phyloP scores from a whole-genome alignment of 2,888 invertebrate genomes.

The Cephalotes varians region DNA sequence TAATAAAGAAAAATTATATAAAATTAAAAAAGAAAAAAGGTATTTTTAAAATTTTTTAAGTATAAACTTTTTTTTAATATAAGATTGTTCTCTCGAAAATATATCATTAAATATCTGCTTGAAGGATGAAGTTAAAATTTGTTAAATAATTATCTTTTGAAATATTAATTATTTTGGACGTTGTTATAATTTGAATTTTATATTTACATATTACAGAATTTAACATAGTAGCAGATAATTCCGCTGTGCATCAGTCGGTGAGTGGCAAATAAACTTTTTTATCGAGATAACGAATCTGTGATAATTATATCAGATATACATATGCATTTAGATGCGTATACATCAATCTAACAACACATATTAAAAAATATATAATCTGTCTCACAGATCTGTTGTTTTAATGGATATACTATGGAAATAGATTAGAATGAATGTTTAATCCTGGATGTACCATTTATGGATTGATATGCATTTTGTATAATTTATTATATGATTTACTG shows the following conservation, averaged over 20 bases:
- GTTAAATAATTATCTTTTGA: too few species aligned
- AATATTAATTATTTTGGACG: too few species aligned
- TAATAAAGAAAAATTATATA: too few species aligned
- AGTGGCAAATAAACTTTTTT: neutral
- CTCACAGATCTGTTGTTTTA: neutral
- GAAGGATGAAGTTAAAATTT: neutral
- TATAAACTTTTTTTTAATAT: neutral
- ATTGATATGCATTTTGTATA: constrained; percentile 7
- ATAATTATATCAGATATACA: neutral
- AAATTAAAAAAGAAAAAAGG: neutral
- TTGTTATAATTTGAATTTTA: neutral
- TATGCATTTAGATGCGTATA: neutral
- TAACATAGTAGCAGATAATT: neutral
- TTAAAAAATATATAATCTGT: neutral
- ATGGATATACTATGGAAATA: neutral
- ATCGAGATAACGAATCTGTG: too few species aligned
- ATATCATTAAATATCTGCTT: neutral
- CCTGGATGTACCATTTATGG: neutral
- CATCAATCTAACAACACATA: neutral
- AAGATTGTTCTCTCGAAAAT: neutral
- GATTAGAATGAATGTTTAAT: constrained; percentile 12
- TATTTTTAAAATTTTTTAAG: neutral
- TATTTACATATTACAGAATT: neutral
- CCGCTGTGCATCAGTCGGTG: neutral
- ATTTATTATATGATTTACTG: neutral